These are phyloP conservation scores for Pseudomyrmex flavicornis DNA, from an alignment of 1,140 invertebrate genomes.

Conservation along the genomic window DNA sequence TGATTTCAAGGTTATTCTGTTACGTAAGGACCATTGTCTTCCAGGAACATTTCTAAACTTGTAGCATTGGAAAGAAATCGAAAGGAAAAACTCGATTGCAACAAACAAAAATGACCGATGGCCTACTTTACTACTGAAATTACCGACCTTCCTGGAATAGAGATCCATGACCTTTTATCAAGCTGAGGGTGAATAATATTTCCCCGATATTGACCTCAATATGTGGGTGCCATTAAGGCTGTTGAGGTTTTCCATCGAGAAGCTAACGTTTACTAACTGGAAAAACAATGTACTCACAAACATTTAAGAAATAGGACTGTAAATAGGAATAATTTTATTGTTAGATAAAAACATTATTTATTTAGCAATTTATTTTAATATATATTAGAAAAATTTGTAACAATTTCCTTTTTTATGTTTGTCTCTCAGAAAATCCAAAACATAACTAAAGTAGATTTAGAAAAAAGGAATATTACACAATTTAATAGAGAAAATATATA, in stretches of 20 bases:
- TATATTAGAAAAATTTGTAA: too few relatives aligned
- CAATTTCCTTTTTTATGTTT: too few relatives aligned
- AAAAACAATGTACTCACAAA: too few relatives aligned
- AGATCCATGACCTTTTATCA: constrained; percentile 75
- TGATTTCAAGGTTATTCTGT: constrained; percentile 63
- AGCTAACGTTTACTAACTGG: background rate
- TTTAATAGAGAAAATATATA: too few relatives aligned
- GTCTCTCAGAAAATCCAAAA: too few relatives aligned
- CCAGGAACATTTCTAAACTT: constrained; percentile 29
- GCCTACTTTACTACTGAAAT: constrained; percentile 73
- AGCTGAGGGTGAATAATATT: constrained; percentile 64
- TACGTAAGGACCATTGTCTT: constrained; percentile 13
- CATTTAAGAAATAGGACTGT: too few relatives aligned
- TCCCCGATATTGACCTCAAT: constrained; percentile 65
- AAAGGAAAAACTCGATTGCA: background rate
- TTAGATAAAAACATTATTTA: too few relatives aligned
- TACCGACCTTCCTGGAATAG: constrained; percentile 75
- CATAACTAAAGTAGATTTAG: too few relatives aligned
- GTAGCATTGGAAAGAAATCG: background rate
- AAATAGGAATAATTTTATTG: too few relatives aligned
- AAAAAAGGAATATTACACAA: too few relatives aligned
- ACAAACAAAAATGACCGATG: constrained; percentile 58
- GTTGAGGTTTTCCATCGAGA: constrained; percentile 44
- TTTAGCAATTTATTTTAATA: too few relatives aligned
- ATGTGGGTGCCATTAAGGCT: constrained; percentile 50